Conservation (phyloP, 2,113 vertebrate genomes). For the Boleophthalmus pectinirostris region DNA sequence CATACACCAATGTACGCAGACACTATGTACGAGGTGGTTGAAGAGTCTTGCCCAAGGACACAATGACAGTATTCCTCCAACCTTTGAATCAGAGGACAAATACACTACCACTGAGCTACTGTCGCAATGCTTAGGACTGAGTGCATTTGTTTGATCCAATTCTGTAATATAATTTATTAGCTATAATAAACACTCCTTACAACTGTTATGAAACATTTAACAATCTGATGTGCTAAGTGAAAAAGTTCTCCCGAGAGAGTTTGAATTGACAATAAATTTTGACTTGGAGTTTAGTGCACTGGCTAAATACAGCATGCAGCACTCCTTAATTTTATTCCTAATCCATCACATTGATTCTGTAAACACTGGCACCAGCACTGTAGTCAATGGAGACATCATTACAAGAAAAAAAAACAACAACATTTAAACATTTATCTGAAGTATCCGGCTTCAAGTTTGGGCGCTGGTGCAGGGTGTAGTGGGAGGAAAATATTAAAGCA, state of each 20-base stretch:
- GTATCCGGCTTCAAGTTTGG: background rate
- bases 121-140: background rate
- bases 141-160: background rate
- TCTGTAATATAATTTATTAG: background rate
- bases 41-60: no score
- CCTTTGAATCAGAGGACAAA: no score
- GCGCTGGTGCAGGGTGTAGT: slow-evolving; percentile 2
- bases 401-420: background rate
- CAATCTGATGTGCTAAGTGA: background rate
- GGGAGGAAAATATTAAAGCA: background rate
- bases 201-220: background rate
- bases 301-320: slow-evolving; percentile 8
- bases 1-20: no score
- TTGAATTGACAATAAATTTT: background rate
- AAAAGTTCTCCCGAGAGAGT: background rate
- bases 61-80: no score
- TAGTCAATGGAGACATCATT: slow-evolving; percentile 20
- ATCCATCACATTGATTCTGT: slow-evolving; percentile 29
- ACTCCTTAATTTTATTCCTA: slow-evolving; percentile 11
- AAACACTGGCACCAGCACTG: slow-evolving; percentile 1
- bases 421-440: slow-evolving; percentile 12
- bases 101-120: no score
- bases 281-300: background rate
- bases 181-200: background rate
- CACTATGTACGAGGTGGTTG: no score